A percentile compares a stretch with the other conserved stretches of the same genome.
Conservation (phyloP, 2,888 invertebrate species). For the Gasteruption jaculator region DNA sequence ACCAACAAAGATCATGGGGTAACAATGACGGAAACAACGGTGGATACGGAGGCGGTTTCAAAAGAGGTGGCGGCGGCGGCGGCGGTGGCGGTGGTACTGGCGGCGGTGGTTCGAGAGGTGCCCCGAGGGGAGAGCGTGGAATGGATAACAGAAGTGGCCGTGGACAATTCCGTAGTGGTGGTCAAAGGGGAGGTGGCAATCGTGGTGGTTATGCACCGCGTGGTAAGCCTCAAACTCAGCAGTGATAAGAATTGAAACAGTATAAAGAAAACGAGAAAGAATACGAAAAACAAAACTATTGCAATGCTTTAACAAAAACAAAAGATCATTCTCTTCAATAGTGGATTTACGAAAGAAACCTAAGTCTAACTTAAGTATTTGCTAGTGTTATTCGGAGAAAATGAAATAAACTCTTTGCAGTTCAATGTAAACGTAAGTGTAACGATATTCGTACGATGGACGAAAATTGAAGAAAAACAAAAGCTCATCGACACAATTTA, state of each 20-base stretch:
- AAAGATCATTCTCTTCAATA: conserved; percentile 28
- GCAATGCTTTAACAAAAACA: conserved; percentile 28
- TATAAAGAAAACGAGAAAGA: conserved; percentile 20
- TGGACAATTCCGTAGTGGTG: conserved; percentile 41
- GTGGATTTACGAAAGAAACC: conserved; percentile 34
- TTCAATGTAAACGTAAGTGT: no score
- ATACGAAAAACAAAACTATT: conserved; percentile 20
- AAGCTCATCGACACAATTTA: no score
- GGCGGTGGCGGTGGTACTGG: conserved; percentile 29
- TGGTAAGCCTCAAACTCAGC: conserved; percentile 42
- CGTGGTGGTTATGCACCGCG: conserved; percentile 44
- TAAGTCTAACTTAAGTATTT: conserved; percentile 21
- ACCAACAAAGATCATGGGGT: conserved; percentile 46
- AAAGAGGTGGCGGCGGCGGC: conserved; percentile 37
- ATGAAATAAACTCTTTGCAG: no score
- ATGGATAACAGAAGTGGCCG: conserved; percentile 37
- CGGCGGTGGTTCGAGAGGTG: conserved; percentile 34
- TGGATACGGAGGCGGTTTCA: conserved; percentile 41
- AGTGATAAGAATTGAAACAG: conserved; percentile 31
- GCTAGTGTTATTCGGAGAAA: no score
- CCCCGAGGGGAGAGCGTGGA: conserved; percentile 38
- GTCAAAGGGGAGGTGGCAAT: conserved; percentile 50
- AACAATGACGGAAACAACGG: conserved; percentile 32
- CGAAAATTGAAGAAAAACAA: no score
- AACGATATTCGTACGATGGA: no score